These are phyloP conservation scores for Bicyclus anynana DNA, from an alignment of 1,140 invertebrate genomes.

Conservation along the genomic window DNA sequence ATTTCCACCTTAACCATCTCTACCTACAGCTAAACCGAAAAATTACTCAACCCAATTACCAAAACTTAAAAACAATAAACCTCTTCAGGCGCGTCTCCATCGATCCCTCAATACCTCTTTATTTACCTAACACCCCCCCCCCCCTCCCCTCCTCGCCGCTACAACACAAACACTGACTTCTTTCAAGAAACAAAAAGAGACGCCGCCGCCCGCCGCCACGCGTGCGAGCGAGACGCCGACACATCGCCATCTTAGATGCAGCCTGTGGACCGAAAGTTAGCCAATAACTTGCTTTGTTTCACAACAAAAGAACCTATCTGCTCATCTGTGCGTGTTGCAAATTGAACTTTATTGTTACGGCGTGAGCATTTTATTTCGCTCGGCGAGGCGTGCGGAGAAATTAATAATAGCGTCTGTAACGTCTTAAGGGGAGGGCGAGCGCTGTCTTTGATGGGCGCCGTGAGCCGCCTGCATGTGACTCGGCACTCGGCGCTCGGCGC, in stretches of 20 bases:
- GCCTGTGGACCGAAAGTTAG: constrained; percentile 66
- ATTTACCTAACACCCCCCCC: constrained; percentile 56
- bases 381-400: constrained; percentile 29
- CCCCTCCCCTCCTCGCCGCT: constrained; percentile 20
- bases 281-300: constrained; percentile 53
- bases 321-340: constrained; percentile 21
- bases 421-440: constrained; percentile 53
- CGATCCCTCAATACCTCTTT: constrained; percentile 53
- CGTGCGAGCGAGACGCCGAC: constrained; percentile 34
- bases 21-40: not conserved
- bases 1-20: not conserved
- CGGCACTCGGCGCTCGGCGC: constrained; percentile 39
- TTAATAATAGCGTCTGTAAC: constrained; percentile 58
- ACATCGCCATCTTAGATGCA: constrained; percentile 72
- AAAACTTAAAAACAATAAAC: not conserved
- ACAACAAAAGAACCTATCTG: constrained; percentile 42
- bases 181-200: constrained; percentile 60
- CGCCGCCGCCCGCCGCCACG: constrained; percentile 18
- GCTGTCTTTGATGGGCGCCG: constrained; percentile 46
- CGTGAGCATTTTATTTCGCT: constrained; percentile 32
- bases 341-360: constrained; percentile 36
- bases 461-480: constrained; percentile 46
- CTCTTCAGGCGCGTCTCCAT: constrained; percentile 18
- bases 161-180: constrained; percentile 58
- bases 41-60: not conserved